Evolutionary conservation across 2,888 invertebrate genomes (phyloP).

Genomic region (Xanthorhoe designata): DNA sequence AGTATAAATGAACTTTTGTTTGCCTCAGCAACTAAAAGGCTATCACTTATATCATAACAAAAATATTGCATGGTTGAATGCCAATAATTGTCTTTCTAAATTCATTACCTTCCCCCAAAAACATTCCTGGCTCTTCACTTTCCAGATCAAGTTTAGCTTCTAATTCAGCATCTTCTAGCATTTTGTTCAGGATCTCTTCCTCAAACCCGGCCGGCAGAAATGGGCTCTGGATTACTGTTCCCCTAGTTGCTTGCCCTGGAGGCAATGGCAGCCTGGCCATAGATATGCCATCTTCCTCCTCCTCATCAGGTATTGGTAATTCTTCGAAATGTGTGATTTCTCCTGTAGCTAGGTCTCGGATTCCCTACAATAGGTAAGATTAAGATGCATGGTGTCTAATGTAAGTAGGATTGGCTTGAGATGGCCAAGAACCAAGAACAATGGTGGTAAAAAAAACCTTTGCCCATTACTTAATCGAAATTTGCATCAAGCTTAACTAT

Average conservation of each 20-base stretch:
- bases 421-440: neutral
- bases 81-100: too few species aligned
- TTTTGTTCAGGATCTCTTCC: constrained; percentile 75
- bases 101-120: constrained; percentile 78
- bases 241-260: constrained; percentile 89
- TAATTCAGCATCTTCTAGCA: constrained; percentile 67
- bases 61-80: too few species aligned
- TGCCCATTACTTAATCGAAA: neutral
- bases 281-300: constrained; percentile 85
- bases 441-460: neutral
- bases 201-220: constrained; percentile 95
- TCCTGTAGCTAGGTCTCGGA: constrained; percentile 91
- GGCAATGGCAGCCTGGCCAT: constrained; percentile 92
- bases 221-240: constrained; percentile 92
- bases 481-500: too few species aligned
- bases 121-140: constrained; percentile 73
- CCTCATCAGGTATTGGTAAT: constrained; percentile 81
- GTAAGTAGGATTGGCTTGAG: neutral
- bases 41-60: too few species aligned
- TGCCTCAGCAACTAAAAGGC: too few species aligned
- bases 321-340: constrained; percentile 87
- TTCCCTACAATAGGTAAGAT: constrained; percentile 76
- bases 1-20: too few species aligned
- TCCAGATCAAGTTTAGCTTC: constrained; percentile 71
- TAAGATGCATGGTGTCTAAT: neutral